Evolutionary conservation across 1,140 invertebrate species (phyloP).

Genomic region (Drosophila ogumai): DNA sequence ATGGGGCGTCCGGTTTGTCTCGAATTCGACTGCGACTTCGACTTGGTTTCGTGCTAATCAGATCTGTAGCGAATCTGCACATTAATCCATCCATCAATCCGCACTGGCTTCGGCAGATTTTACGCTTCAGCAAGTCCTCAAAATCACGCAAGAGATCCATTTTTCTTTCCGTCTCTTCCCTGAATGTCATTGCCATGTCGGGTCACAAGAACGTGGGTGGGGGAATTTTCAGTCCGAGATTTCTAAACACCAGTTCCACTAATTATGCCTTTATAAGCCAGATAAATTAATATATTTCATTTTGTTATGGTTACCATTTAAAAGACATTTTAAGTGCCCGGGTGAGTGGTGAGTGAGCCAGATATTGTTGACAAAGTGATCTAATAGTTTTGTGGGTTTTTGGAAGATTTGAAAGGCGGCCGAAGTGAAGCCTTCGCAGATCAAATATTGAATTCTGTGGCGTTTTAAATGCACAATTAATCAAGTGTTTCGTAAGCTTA

Average conservation of each 20-base stretch:
- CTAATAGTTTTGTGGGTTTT: constrained; percentile 44
- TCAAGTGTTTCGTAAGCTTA: constrained; percentile 16
- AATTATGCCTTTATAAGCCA: constrained; percentile 71
- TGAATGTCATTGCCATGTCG: constrained; percentile 45
- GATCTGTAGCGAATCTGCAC: constrained; percentile 61
- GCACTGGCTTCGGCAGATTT: constrained; percentile 45
- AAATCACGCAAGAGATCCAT: constrained; percentile 27
- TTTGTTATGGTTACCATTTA: constrained; percentile 54
- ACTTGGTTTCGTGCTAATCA: constrained; percentile 62
- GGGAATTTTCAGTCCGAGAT: constrained; percentile 30
- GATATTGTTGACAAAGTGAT: constrained; percentile 52
- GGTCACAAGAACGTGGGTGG: constrained; percentile 33
- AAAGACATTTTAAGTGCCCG: constrained; percentile 54
- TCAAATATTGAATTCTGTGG: constrained; percentile 17
- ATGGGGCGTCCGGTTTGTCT: constrained; percentile 51
- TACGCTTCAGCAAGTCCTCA: constrained; percentile 67
- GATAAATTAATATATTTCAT: constrained; percentile 51
- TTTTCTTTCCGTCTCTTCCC: constrained; percentile 39
- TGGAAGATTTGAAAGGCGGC: constrained; percentile 24
- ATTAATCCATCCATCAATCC: constrained; percentile 61
- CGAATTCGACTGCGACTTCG: constrained; percentile 16
- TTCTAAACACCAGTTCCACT: constrained; percentile 41
- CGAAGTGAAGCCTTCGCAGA: constrained; percentile 11
- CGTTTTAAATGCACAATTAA: constrained; percentile 39
- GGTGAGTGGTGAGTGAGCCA: constrained; percentile 3